Evolutionary conservation across 2,888 invertebrate species (phyloP).

Genomic region (Norana najaformis): DNA sequence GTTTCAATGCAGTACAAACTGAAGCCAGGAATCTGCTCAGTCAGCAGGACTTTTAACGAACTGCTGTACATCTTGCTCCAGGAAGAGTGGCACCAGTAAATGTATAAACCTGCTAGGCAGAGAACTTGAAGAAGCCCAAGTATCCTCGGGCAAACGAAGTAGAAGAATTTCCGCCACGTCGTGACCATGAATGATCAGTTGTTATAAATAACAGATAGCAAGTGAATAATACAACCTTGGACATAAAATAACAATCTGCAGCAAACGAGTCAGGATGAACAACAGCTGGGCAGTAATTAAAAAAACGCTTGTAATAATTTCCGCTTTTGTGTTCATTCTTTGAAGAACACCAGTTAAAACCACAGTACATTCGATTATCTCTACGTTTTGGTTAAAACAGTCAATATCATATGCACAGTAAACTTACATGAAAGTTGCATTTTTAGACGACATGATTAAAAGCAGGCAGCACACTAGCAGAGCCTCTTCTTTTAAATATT

Average conservation of each 20-base stretch:
- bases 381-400: neutral
- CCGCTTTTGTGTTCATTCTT: neutral
- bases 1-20: neutral
- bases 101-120: neutral
- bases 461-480: neutral
- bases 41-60: no score
- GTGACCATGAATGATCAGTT: neutral
- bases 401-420: neutral
- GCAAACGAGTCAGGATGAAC: neutral
- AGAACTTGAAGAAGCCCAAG: neutral
- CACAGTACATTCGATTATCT: neutral
- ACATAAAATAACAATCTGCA: neutral
- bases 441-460: neutral
- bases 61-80: no score
- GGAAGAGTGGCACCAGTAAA: neutral
- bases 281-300: neutral
- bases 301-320: neutral
- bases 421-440: neutral
- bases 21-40: neutral
- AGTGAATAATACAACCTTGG: neutral
- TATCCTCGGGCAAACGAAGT: no score
- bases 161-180: neutral
- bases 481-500: slow-evolving; percentile 13
- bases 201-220: neutral
- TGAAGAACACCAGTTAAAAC: neutral